Evolutionary conservation across 2,113 vertebrate genomes (phyloP).

Genomic region (Mastomys natalensis): DNA sequence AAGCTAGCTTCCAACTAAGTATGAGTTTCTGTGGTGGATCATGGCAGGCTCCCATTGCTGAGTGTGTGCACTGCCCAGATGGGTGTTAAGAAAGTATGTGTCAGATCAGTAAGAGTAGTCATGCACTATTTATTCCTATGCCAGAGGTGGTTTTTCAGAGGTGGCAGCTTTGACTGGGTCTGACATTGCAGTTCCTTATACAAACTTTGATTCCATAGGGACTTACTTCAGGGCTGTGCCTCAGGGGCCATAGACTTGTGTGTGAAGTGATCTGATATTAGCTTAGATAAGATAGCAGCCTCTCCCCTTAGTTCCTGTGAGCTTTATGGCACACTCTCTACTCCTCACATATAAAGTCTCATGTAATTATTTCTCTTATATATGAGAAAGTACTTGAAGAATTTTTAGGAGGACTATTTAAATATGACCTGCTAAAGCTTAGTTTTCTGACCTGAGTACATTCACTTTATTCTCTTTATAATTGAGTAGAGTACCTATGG

Average conservation of each 20-base stretch:
- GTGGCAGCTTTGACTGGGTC: background rate
- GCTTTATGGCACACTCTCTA: background rate
- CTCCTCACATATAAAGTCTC: background rate
- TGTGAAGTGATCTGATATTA: background rate
- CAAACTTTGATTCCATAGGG: background rate
- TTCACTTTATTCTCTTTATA: background rate
- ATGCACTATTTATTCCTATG: background rate
- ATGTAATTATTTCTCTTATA: background rate
- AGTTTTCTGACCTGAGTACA: background rate
- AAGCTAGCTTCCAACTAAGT: background rate
- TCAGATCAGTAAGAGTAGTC: background rate
- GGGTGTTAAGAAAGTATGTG: background rate
- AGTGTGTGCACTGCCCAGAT: background rate
- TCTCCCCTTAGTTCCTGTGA: background rate
- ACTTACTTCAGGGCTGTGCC: background rate
- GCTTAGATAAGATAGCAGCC: background rate
- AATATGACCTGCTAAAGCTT: background rate
- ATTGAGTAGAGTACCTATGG: background rate
- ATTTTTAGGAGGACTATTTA: background rate
- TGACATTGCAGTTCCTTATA: background rate
- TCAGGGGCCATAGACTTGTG: background rate
- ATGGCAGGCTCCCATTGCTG: background rate
- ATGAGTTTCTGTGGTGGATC: background rate
- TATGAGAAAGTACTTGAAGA: conserved; percentile 10
- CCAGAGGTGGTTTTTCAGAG: background rate